phyloP scores from a whole-genome alignment of 2,888 invertebrate species.

The Holacanthella duospinosa region DNA sequence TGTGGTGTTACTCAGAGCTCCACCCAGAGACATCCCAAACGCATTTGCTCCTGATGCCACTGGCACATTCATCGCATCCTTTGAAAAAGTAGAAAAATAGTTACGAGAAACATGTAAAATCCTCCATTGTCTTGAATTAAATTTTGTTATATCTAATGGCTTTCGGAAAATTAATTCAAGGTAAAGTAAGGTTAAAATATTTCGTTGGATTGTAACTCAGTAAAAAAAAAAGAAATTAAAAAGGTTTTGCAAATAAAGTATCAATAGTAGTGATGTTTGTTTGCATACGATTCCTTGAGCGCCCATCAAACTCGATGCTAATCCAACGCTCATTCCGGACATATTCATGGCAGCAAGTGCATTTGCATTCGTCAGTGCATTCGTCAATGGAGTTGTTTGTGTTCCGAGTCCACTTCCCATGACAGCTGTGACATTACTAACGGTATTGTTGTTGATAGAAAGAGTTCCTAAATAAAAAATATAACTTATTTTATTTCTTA shows the following conservation, averaged over 20 bases:
- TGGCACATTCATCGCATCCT: conserved; percentile 19
- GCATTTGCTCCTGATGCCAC: conserved; percentile 33
- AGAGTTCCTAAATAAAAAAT: conserved; percentile 21
- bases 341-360: conserved; percentile 28
- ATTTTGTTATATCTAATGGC: no score
- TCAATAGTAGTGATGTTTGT: no score
- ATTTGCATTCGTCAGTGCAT: conserved; percentile 12
- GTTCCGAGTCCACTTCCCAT: conserved; percentile 23
- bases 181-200: no score
- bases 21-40: conserved; percentile 41
- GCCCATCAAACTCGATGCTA: conserved; percentile 21
- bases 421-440: conserved; percentile 17
- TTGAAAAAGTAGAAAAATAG: no score
- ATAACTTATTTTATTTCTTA: background rate
- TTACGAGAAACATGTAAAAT: no score
- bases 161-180: no score
- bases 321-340: conserved; percentile 20
- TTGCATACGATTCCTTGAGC: conserved; percentile 8
- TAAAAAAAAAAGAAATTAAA: no score
- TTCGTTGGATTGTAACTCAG: no score
- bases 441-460: conserved; percentile 16
- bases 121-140: no score
- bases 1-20: conserved; percentile 39
- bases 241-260: no score
- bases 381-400: conserved; percentile 21